Evolutionary conservation across 2,888 invertebrate genomes (phyloP).

Genomic region (Punctoribates punctum): DNA sequence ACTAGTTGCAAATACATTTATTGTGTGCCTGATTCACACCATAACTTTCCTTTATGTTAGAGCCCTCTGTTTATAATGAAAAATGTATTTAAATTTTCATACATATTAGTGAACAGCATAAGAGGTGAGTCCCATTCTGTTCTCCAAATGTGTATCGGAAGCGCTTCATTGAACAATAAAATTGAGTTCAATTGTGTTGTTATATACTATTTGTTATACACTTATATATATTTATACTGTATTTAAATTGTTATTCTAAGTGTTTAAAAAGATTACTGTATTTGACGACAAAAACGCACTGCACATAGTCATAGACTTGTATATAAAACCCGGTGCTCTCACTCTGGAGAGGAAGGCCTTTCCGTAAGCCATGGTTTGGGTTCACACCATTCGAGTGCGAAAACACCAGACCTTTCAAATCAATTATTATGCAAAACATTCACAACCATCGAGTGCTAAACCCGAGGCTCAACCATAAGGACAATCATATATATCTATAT

Average conservation of each 20-base stretch:
- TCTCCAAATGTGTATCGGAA: constrained; percentile 5
- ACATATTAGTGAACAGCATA: background rate
- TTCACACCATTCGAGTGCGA: background rate
- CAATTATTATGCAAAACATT: constrained; percentile 26
- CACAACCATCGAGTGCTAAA: background rate
- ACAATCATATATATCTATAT: too few relatives aligned
- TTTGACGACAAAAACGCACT: background rate
- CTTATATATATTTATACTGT: constrained; percentile 30
- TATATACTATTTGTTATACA: too few relatives aligned
- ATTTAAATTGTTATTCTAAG: constrained; percentile 35
- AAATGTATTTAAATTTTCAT: constrained; percentile 6
- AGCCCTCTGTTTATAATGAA: background rate
- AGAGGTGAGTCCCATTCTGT: background rate
- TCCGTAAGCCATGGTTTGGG: too few relatives aligned
- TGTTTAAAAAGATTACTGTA: constrained; percentile 18
- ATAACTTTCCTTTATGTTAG: background rate
- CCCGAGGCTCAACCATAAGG: background rate
- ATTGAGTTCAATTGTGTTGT: constrained; percentile 27
- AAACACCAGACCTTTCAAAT: background rate
- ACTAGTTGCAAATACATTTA: background rate
- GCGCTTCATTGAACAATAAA: constrained; percentile 36
- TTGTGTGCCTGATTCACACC: constrained; percentile 6
- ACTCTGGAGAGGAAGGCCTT: background rate
- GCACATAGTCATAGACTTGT: constrained; percentile 11
- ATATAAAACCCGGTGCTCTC: background rate